Evolutionary conservation across 2,888 invertebrate species (phyloP).

Genomic region (Drosophila formosana): DNA sequence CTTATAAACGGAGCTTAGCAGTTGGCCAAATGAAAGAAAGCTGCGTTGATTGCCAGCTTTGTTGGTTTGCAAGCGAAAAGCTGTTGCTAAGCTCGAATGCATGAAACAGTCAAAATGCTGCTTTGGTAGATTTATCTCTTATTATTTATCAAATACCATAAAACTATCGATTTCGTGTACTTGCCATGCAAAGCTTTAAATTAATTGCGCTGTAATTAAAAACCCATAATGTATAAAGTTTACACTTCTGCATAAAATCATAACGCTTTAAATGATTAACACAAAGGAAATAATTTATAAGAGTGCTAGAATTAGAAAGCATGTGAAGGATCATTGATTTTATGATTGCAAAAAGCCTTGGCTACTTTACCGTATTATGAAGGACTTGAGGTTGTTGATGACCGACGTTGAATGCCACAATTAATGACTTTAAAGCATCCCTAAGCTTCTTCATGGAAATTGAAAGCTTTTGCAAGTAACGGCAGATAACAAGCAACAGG

Average conservation of each 20-base stretch:
- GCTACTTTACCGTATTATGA: conserved; percentile 18
- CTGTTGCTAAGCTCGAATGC: conserved; percentile 28
- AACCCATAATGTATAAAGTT: background rate
- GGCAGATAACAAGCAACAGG: background rate
- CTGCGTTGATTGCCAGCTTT: conserved; percentile 48
- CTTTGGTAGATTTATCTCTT: background rate
- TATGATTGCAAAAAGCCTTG: conserved; percentile 16
- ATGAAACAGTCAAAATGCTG: conserved; percentile 2
- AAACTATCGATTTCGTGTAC: no score
- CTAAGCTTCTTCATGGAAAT: conserved; percentile 32
- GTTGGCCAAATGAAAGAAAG: conserved; percentile 34
- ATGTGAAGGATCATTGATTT: conserved; percentile 46
- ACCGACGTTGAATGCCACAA: conserved; percentile 29
- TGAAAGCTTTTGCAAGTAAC: conserved; percentile 12
- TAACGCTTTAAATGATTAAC: conserved; percentile 13
- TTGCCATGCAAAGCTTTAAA: background rate
- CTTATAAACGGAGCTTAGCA: conserved; percentile 30
- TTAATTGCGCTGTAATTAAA: background rate
- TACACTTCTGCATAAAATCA: background rate
- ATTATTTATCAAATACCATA: no score
- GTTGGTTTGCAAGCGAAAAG: conserved; percentile 31
- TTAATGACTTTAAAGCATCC: conserved; percentile 41
- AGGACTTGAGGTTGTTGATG: conserved; percentile 18
- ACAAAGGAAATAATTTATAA: conserved; percentile 14
- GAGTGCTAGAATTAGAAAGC: conserved; percentile 14